Conservation (phyloP, 2,113 vertebrate genomes). For the Pseudorectes ferrugineus region DNA sequence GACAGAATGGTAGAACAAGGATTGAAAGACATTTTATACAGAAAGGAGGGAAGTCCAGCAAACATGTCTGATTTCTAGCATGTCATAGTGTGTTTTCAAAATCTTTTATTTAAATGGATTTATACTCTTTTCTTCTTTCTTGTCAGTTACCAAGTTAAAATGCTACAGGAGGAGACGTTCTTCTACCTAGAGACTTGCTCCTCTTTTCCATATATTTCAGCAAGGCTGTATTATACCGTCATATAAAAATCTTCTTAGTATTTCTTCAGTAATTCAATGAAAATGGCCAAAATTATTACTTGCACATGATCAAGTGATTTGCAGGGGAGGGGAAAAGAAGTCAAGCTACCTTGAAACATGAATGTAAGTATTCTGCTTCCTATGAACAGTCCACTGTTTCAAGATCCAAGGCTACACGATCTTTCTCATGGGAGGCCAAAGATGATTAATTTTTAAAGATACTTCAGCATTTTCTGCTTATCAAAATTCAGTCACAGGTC, state of each 20-base stretch:
- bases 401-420: not conserved
- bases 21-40: not conserved
- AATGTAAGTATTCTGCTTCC: not conserved
- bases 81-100: not conserved
- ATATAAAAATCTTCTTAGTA: not conserved
- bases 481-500: not conserved
- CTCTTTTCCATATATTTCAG: not conserved
- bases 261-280: not conserved
- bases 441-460: not conserved
- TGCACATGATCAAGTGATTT: not conserved
- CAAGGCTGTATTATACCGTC: not conserved
- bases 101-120: not conserved
- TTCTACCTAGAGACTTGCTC: not conserved
- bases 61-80: not conserved
- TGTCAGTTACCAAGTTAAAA: not conserved
- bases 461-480: not conserved
- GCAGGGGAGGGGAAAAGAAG: not conserved
- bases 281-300: not conserved
- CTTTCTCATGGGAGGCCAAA: not conserved
- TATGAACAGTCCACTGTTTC: not conserved
- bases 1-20: not conserved
- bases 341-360: not conserved
- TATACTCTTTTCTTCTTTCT: not conserved
- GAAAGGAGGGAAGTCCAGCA: not conserved
- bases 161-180: not conserved